These are phyloP conservation scores for Actenoides lindsayi DNA, from an alignment of 2,113 vertebrate genomes.

Conservation along the genomic window DNA sequence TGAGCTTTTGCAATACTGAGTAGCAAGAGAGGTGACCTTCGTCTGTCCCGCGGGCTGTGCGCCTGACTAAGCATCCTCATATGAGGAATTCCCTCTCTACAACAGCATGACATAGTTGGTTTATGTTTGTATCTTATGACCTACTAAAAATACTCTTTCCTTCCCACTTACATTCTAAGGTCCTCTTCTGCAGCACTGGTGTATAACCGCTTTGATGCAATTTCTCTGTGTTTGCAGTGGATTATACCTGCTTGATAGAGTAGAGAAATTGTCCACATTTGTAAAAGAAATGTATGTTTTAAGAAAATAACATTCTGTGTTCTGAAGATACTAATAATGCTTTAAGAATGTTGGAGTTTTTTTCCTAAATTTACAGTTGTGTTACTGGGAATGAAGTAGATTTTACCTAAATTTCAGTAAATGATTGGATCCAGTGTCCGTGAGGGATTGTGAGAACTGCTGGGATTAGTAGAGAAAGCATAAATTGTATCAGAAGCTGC, in stretches of 20 bases:
- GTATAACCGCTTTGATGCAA: neutral
- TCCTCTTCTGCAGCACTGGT: neutral
- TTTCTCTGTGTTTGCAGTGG: neutral
- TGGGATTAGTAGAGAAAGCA: neutral
- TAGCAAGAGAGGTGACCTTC: neutral
- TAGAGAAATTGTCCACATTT: neutral
- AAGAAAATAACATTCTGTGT: neutral
- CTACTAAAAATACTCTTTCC: slow-evolving; percentile 20
- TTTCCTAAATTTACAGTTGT: neutral
- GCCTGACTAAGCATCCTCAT: neutral
- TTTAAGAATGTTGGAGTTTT: neutral
- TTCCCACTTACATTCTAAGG: neutral
- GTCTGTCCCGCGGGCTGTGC: neutral
- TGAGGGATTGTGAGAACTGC: neutral
- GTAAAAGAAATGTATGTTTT: neutral
- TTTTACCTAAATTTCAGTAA: neutral
- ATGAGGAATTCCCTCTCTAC: slow-evolving; percentile 40
- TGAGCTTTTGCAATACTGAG: neutral
- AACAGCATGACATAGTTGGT: neutral
- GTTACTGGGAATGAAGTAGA: neutral
- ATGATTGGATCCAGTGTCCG: neutral
- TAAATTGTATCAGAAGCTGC: neutral
- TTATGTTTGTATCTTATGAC: slow-evolving; percentile 34
- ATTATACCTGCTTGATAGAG: neutral
- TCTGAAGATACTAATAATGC: neutral